Conservation (phyloP, 2,888 invertebrate species). For the Brachypalpus laphriformis region DNA sequence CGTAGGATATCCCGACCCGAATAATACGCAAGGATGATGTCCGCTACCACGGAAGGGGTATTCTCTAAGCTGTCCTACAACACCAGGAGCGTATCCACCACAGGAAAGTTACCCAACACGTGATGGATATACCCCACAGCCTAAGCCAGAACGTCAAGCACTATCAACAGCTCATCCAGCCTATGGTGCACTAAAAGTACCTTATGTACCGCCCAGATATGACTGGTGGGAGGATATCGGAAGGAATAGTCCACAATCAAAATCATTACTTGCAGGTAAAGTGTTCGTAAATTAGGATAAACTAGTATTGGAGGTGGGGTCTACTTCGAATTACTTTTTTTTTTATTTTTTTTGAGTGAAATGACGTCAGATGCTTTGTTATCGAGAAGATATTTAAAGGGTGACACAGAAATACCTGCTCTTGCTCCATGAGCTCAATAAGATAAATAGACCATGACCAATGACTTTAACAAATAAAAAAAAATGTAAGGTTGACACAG, state of each 20-base stretch:
- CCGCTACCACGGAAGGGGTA: neutral
- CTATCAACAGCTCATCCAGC: neutral
- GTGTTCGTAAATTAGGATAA: neutral
- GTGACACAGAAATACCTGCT: too few relatives aligned
- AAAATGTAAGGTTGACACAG: too few relatives aligned
- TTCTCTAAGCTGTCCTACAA: neutral
- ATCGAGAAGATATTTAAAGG: too few relatives aligned
- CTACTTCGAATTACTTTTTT: too few relatives aligned
- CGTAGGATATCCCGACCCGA: neutral
- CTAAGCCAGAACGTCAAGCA: neutral
- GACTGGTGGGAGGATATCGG: neutral
- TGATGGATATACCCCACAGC: neutral
- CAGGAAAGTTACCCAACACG: neutral
- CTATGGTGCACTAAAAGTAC: neutral
- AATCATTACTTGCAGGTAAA: neutral
- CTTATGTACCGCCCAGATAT: neutral
- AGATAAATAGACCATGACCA: too few relatives aligned
- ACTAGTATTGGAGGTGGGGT: neutral
- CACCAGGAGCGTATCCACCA: neutral
- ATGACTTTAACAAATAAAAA: too few relatives aligned
- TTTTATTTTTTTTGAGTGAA: too few relatives aligned
- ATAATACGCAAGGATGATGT: neutral
- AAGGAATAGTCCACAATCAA: neutral
- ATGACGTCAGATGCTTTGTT: neutral
- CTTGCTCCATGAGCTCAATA: too few relatives aligned